A percentile compares a stretch with the other conserved stretches of the same genome.
Evolutionary conservation across 2,888 invertebrate species (phyloP).

Genomic region (Exephanes ischioxanthus): DNA sequence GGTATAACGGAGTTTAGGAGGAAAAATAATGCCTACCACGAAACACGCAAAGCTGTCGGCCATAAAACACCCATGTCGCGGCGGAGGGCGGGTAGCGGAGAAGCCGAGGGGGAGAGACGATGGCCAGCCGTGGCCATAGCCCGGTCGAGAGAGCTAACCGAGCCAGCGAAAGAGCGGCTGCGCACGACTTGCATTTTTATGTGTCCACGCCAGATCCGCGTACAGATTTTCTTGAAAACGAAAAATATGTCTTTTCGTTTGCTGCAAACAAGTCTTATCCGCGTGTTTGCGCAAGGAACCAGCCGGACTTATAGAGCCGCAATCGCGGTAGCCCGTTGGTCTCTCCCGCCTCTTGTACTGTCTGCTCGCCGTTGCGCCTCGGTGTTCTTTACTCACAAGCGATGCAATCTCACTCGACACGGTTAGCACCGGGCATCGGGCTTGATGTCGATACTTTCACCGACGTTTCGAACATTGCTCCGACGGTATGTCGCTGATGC

Average conservation of each 20-base stretch:
- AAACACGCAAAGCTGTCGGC: slow-evolving; percentile 84
- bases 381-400: slow-evolving; percentile 52
- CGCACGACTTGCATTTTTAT: slow-evolving; percentile 84
- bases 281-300: slow-evolving; percentile 58
- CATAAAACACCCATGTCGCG: slow-evolving; percentile 83
- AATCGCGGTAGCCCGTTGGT: background rate
- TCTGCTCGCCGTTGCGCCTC: slow-evolving; percentile 48
- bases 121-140: slow-evolving; percentile 41
- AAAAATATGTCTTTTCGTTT: slow-evolving; percentile 75
- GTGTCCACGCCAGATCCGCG: slow-evolving; percentile 80
- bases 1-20: slow-evolving; percentile 84
- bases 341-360: background rate
- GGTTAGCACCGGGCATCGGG: slow-evolving; percentile 29
- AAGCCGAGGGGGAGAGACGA: slow-evolving; percentile 47
- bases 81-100: slow-evolving; percentile 63
- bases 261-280: slow-evolving; percentile 74
- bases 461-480: background rate
- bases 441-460: slow-evolving; percentile 20
- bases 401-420: slow-evolving; percentile 63
- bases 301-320: background rate
- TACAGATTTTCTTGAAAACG: slow-evolving; percentile 81
- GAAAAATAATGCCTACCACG: slow-evolving; percentile 84
- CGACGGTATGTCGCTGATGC: background rate
- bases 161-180: slow-evolving; percentile 73
- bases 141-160: slow-evolving; percentile 33